These are phyloP conservation scores for Gisinianus flammeolus DNA, from an alignment of 2,888 invertebrate genomes.

Conservation along the genomic window DNA sequence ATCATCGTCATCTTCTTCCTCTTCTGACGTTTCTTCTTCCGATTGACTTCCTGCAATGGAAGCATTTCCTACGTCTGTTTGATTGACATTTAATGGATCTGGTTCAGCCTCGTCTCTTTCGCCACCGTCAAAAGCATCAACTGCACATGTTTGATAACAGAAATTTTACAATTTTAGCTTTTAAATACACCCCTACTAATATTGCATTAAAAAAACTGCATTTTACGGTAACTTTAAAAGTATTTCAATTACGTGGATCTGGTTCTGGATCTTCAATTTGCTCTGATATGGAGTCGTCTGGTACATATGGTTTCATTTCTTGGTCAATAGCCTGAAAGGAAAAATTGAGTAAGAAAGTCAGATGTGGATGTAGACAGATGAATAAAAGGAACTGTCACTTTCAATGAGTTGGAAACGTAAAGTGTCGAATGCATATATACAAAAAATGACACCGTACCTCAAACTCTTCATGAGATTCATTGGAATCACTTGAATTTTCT, in stretches of 20 bases:
- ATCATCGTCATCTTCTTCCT: slow-evolving; percentile 56
- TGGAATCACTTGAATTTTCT: slow-evolving; percentile 50
- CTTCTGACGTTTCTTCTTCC: slow-evolving; percentile 52
- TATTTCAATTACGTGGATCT: slow-evolving; percentile 37
- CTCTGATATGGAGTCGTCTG: slow-evolving; percentile 46
- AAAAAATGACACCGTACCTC: no score
- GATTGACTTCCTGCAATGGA: slow-evolving; percentile 48
- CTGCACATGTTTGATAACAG: slow-evolving; percentile 1
- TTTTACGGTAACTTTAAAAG: no score
- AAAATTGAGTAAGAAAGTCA: background rate
- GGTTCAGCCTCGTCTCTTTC: slow-evolving; percentile 39
- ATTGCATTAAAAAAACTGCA: no score
- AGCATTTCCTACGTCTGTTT: slow-evolving; percentile 50
- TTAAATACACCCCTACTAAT: slow-evolving; percentile 34
- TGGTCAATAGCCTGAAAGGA: slow-evolving; percentile 26
- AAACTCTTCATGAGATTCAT: slow-evolving; percentile 57
- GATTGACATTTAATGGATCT: slow-evolving; percentile 47
- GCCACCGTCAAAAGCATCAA: slow-evolving; percentile 4
- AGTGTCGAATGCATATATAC: no score
- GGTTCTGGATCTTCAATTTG: slow-evolving; percentile 54
- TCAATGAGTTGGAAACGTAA: background rate
- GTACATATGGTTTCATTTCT: slow-evolving; percentile 46
- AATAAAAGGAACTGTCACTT: background rate
- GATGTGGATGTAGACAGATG: background rate
- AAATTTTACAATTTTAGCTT: no score